Evolutionary conservation across 2,888 invertebrate species (phyloP).

Genomic region (Physocephala rufipes): DNA sequence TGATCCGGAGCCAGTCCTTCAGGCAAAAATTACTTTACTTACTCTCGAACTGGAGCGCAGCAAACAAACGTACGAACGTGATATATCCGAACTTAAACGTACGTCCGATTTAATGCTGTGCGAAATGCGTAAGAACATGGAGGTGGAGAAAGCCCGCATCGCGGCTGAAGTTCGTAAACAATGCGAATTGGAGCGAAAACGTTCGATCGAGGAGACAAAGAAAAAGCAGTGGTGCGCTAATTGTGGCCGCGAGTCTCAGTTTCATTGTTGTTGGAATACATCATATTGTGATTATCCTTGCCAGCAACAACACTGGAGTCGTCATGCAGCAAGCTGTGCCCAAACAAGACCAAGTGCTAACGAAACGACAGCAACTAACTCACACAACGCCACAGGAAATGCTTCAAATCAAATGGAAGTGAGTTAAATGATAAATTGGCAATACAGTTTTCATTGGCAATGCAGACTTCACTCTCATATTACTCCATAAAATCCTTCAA

Average conservation of each 20-base stretch:
- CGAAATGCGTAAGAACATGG: slow-evolving; percentile 76
- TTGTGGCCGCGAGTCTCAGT: slow-evolving; percentile 87
- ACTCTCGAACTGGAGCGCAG: slow-evolving; percentile 76
- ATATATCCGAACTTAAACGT: slow-evolving; percentile 78
- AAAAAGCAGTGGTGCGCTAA: slow-evolving; percentile 92
- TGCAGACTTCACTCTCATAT: no score
- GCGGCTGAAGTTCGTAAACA: slow-evolving; percentile 73
- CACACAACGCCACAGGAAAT: slow-evolving; percentile 20
- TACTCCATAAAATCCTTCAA: no score
- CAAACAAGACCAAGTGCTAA: slow-evolving; percentile 47
- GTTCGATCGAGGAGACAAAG: slow-evolving; percentile 79
- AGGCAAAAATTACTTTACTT: slow-evolving; percentile 71
- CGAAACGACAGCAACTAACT: slow-evolving; percentile 29
- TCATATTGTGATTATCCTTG: slow-evolving; percentile 92
- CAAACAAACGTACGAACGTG: slow-evolving; percentile 77
- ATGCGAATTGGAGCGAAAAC: slow-evolving; percentile 75
- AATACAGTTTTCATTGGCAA: no score
- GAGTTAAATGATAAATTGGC: neutral
- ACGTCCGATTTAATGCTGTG: slow-evolving; percentile 71
- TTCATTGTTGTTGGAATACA: slow-evolving; percentile 97
- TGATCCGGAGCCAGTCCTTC: slow-evolving; percentile 63
- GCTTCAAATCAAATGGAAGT: slow-evolving; percentile 20
- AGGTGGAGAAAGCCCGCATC: slow-evolving; percentile 75
- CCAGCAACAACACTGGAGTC: slow-evolving; percentile 86
- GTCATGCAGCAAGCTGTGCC: slow-evolving; percentile 69